Base-by-base conservation (phyloP, 2,888 invertebrate genomes). In the Drosophila engyochracea region DNA sequence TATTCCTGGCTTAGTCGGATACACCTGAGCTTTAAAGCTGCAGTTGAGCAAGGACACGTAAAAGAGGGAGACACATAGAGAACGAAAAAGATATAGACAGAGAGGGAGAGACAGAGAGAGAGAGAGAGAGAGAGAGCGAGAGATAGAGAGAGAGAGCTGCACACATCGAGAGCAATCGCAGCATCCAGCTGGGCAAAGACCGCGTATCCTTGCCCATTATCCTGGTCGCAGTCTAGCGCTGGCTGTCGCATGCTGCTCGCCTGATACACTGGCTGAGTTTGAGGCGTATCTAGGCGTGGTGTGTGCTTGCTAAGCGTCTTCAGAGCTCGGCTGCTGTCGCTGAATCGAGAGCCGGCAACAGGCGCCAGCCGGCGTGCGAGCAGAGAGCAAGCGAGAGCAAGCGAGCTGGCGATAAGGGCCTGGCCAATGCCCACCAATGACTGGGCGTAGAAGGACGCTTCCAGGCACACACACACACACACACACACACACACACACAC, bases 221-320 rank as follows among this genome's bases (percentile, higher is more conserved):
- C 54, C 68, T 70, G 60, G 35, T 16, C 12, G 37, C 37, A 37
- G 10, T 55, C 57, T 52, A 44, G n/a, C 31, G 30, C 47, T 12
- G 31, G 19, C 57, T 44, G 39, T 19, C 37, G 19, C 25, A 51
- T 73, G 71, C 92, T 93, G 93, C 37, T 83, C 89, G 90, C 93
- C 93, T 93, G 92, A 84, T 93, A 77, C 60, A 73, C 85, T 83
- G 82, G 93, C 92, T 93, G 93, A 93, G 92, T 93, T 92, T 92
- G 93, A 93, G 94, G 93, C 93, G 93, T 93, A 93, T 93, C 93
- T 93, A 93, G 93, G 93, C 93, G 93, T 93, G 93, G 94, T 93
- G 93, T 92, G 83, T 87, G 87, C 66, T 75, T 66, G 44, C 25
- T 12, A n/a, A 58, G 84, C 91, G 91, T 91, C 92, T 92, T 92